Evolutionary conservation across 53 echinoderm and acorn worm species (phyloP).

Genomic region (Stichopus horrens): DNA sequence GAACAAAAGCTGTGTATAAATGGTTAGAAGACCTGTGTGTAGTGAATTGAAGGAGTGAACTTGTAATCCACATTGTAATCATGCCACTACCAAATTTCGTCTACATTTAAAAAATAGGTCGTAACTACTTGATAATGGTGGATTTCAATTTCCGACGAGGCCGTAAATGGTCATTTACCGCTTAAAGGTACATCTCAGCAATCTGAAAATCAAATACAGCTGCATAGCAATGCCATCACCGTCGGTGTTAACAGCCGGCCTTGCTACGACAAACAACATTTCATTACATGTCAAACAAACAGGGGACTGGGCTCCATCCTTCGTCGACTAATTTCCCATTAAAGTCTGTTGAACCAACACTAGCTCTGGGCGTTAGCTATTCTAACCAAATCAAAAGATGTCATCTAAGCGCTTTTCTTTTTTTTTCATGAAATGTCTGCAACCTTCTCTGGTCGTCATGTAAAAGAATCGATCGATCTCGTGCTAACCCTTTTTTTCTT

Average conservation of each 20-base stretch:
- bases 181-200: neutral
- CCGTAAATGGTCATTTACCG: neutral
- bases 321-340: neutral
- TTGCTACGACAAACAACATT: neutral
- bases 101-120: neutral
- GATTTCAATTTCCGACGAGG: neutral
- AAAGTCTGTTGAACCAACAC: neutral
- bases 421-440: too few relatives aligned
- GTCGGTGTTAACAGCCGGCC: neutral
- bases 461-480: too few relatives aligned
- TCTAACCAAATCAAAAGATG: too few relatives aligned
- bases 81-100: too few relatives aligned
- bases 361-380: neutral
- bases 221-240: neutral
- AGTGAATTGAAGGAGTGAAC: too few relatives aligned
- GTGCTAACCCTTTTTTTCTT: too few relatives aligned
- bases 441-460: too few relatives aligned
- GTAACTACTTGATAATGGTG: neutral
- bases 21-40: too few relatives aligned
- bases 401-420: too few relatives aligned
- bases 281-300: neutral
- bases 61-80: too few relatives aligned
- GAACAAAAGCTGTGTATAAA: too few relatives aligned
- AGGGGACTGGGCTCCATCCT: neutral
- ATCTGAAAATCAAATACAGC: neutral